phyloP scores from a whole-genome alignment of 2,888 invertebrate species.

The Agriopis leucophaearia region DNA sequence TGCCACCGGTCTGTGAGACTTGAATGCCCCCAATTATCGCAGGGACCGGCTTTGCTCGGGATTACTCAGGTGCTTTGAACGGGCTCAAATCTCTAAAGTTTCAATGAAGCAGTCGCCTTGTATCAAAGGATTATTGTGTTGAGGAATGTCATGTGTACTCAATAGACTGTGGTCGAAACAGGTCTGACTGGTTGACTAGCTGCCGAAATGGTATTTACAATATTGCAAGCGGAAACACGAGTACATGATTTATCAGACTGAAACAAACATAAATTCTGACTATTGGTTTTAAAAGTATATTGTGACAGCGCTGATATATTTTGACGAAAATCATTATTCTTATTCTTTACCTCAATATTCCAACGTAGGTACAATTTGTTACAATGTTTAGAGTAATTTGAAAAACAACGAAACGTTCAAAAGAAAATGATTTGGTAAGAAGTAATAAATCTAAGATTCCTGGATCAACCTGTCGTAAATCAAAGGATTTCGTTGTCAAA shows the following conservation, averaged over 20 bases:
- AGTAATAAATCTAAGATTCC: slow-evolving; percentile 6
- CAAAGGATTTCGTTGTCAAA: slow-evolving; percentile 32
- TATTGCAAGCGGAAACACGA: slow-evolving; percentile 31
- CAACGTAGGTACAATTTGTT: neutral
- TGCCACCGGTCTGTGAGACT: slow-evolving; percentile 46
- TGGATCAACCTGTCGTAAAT: slow-evolving; percentile 12
- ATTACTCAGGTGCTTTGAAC: slow-evolving; percentile 45
- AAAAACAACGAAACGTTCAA: neutral
- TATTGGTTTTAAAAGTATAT: neutral
- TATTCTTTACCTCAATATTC: neutral
- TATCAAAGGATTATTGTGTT: slow-evolving; percentile 29
- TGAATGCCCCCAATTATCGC: slow-evolving; percentile 57
- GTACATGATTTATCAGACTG: slow-evolving; percentile 26
- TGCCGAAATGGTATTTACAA: slow-evolving; percentile 24
- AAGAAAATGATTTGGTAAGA: neutral
- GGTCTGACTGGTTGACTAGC: slow-evolving; percentile 13
- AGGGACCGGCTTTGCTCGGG: slow-evolving; percentile 48
- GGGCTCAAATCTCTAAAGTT: slow-evolving; percentile 32
- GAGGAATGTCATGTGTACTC: slow-evolving; percentile 44
- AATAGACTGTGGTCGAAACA: slow-evolving; percentile 33
- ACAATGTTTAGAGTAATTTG: neutral
- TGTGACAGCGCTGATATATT: neutral
- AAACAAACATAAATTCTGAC: slow-evolving; percentile 16
- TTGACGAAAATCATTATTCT: neutral
- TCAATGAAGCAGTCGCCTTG: slow-evolving; percentile 42